Percentiles rank a stretch among this genome's conserved stretches.
Evolutionary conservation across 2,888 invertebrate species (phyloP).

Genomic region (Blastobasis lacticolella): DNA sequence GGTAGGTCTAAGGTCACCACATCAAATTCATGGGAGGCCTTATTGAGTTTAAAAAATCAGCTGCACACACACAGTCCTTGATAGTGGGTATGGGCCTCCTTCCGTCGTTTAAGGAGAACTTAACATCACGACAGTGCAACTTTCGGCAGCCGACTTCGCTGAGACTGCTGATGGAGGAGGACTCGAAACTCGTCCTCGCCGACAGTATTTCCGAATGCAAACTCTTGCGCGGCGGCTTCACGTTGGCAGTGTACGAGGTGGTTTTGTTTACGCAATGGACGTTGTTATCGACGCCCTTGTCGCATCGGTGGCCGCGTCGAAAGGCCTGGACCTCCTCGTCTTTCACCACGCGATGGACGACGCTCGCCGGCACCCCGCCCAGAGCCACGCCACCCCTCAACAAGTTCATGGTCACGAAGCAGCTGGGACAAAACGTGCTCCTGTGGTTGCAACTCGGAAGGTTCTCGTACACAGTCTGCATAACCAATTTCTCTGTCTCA

Average conservation of each 20-base stretch:
- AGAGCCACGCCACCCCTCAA: constrained; percentile 15
- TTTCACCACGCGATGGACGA: constrained; percentile 25
- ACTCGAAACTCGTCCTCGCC: constrained; percentile 7
- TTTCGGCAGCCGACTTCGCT: too few species aligned
- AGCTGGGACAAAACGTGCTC: constrained; percentile 33
- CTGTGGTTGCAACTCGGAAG: not conserved
- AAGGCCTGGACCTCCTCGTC: constrained; percentile 40
- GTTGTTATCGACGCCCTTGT: constrained; percentile 32
- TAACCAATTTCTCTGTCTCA: not conserved
- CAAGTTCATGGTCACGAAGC: constrained; percentile 31
- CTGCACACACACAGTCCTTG: constrained; percentile 31
- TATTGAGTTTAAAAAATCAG: constrained; percentile 44
- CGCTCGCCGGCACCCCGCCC: too few species aligned
- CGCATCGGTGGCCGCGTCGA: constrained; percentile 14
- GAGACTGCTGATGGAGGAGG: too few species aligned
- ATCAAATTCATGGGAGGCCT: constrained; percentile 28
- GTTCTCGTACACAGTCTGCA: too few species aligned
- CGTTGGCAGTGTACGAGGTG: constrained; percentile 22
- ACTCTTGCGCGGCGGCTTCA: constrained; percentile 12
- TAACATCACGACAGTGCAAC: too few species aligned
- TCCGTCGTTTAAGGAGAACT: too few species aligned
- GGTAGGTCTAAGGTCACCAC: too few species aligned
- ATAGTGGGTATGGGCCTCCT: constrained; percentile 1
- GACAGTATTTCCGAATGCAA: constrained; percentile 14
- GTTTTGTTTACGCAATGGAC: constrained; percentile 21